Conservation (phyloP, 2,113 vertebrate species). For the Etheostoma cragini region DNA sequence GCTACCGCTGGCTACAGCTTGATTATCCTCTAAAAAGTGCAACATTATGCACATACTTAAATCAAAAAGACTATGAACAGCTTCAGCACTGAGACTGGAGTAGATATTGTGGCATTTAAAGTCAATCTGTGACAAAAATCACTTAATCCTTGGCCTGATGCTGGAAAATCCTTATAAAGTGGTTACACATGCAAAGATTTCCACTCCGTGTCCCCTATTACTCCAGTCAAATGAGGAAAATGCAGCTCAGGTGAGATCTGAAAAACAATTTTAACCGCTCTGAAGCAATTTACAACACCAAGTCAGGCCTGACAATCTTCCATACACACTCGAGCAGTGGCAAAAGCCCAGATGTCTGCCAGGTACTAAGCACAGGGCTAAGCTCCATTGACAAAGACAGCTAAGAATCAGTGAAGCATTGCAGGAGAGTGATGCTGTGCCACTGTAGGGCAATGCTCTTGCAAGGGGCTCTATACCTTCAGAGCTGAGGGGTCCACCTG, state of each 20-base stretch:
- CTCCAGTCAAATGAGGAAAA: slow-evolving; percentile 44
- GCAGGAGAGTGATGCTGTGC: slow-evolving; percentile 54
- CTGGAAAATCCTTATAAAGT: slow-evolving; percentile 60
- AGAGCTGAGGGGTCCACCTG: slow-evolving; percentile 35
- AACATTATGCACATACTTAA: slow-evolving; percentile 41
- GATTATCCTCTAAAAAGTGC: slow-evolving; percentile 45
- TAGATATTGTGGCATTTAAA: slow-evolving; percentile 47
- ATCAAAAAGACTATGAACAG: slow-evolving; percentile 60
- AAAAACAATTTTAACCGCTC: slow-evolving; percentile 52
- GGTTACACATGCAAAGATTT: slow-evolving; percentile 47
- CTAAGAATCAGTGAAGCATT: slow-evolving; percentile 67
- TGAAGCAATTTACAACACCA: slow-evolving; percentile 57
- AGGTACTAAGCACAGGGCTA: slow-evolving; percentile 54
- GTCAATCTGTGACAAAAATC: slow-evolving; percentile 46
- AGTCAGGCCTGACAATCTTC: slow-evolving; percentile 56
- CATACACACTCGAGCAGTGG: slow-evolving; percentile 35
- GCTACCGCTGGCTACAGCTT: slow-evolving; percentile 33
- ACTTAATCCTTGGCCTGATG: slow-evolving; percentile 63
- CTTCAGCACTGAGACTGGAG: slow-evolving; percentile 33
- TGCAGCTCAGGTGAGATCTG: slow-evolving; percentile 55
- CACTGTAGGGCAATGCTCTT: slow-evolving; percentile 54
- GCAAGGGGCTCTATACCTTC: slow-evolving; percentile 62
- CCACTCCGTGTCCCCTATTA: slow-evolving; percentile 24
- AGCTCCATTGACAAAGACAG: slow-evolving; percentile 70
- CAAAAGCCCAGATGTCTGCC: slow-evolving; percentile 58